Evolutionary conservation across 2,888 invertebrate genomes (phyloP).

Genomic region (Zygogramma bicolorata): DNA sequence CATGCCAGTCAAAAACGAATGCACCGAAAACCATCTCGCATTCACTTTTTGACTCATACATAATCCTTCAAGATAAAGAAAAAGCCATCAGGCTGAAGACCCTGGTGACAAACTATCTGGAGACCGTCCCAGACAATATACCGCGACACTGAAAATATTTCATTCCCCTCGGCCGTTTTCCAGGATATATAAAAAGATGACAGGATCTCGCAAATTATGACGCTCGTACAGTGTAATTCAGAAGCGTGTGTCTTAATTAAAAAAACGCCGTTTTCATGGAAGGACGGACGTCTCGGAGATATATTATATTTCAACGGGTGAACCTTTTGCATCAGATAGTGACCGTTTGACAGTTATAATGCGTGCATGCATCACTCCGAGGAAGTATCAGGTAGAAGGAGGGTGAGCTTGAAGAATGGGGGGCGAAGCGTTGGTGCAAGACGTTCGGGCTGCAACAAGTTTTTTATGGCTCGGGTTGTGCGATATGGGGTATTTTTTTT

Average conservation of each 20-base stretch:
- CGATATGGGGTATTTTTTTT: neutral
- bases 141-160: constrained; percentile 1
- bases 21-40: neutral
- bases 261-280: constrained; percentile 7
- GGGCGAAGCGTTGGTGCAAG: constrained; percentile 8
- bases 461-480: constrained; percentile 11
- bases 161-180: neutral
- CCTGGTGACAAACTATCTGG: neutral
- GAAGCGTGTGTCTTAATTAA: constrained; percentile 18
- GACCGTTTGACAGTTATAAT: constrained; percentile 22
- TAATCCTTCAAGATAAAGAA: neutral
- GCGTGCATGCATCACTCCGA: constrained; percentile 18
- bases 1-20: neutral
- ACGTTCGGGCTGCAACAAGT: constrained; percentile 22
- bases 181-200: constrained; percentile 18
- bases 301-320: constrained; percentile 25
- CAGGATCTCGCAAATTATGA: constrained; percentile 22
- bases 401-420: constrained; percentile 18
- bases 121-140: constrained; percentile 6
- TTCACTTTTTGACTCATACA: neutral
- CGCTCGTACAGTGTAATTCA: constrained; percentile 20
- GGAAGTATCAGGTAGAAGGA: constrained; percentile 23
- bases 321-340: constrained; percentile 21
- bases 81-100: neutral
- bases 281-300: constrained; percentile 14